phyloP scores from a whole-genome alignment of 2,888 invertebrate species.

The Cephonodes hylas region DNA sequence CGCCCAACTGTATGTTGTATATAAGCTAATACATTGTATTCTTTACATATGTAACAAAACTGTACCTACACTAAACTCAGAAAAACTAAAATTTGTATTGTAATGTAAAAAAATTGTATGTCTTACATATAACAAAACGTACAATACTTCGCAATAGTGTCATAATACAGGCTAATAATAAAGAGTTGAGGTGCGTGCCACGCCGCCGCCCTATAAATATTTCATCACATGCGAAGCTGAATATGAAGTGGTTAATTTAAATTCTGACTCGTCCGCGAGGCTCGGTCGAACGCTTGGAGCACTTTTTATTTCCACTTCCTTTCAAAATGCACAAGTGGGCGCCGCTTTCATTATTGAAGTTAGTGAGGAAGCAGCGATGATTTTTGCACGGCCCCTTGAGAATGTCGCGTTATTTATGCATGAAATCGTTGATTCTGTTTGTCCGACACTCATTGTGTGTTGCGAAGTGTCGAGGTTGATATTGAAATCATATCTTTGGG shows the following conservation, averaged over 20 bases:
- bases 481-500: neutral
- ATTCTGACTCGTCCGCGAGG: constrained; percentile 55
- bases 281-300: constrained; percentile 40
- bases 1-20: no score
- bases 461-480: constrained; percentile 22
- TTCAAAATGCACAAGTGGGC: constrained; percentile 41
- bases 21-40: no score
- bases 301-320: constrained; percentile 43
- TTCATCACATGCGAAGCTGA: constrained; percentile 54
- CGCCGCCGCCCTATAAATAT: constrained; percentile 58
- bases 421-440: constrained; percentile 33
- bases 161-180: constrained; percentile 28
- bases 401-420: constrained; percentile 30
- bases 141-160: neutral
- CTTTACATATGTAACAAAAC: no score
- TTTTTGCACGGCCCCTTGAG: constrained; percentile 32
- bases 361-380: constrained; percentile 34
- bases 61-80: no score
- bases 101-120: neutral
- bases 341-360: constrained; percentile 42
- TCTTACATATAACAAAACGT: neutral
- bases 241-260: constrained; percentile 74
- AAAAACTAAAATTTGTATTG: neutral
- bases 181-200: constrained; percentile 37
- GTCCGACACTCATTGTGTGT: constrained; percentile 30